Base-by-base conservation (phyloP, 2,113 vertebrate species). In the Tachycineta bicolor region DNA sequence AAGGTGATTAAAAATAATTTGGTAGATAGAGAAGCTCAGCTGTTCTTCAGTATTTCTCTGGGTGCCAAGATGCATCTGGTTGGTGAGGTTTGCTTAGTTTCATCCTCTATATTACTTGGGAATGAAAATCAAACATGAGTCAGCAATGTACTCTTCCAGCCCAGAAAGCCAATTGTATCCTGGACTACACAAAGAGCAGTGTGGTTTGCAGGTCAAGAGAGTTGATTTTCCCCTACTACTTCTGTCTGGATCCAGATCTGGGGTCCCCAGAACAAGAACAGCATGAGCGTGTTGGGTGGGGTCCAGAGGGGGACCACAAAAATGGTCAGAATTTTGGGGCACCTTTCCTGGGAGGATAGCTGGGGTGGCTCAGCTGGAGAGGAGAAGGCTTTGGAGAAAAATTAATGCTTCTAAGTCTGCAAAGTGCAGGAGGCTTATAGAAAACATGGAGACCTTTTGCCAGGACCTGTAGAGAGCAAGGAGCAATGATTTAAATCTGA, bases 251-350 rank as follows among this genome's bases (percentile, higher is more conserved):
- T 28, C 47, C 53, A 47, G 7, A 1, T 39, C 39, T 75, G 69
- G 28, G 9, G 16, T 9, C 16, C 20, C 39, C 46, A 60, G 55
- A 9, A 60, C 4, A 47, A 29, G 31, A 53, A 83, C 0, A 11
- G 4, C 26, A 29, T 25, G 10, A n/a, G 76, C 2, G 5, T 70
- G 17, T 39, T 53, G 8, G 29, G 26, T 6, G 0, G 0, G 16
- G 29, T 47, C 24, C 41, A 34, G 29, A 62, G n/a, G 2, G 8
- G 18, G 4, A n/a, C 8, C 21, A 25, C 31, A 53, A 18, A 47
- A 75, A 47, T 22, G 29, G 19, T 34, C 43, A 44, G 19, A 77
- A 28, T 4, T 1, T 9, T 58, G 31, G 31, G 77, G 23, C 2
- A 49, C 2, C 2, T 64, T 43, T 73, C 11, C 33, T 43, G 0